These are phyloP conservation scores for Aphelenchoides bicaudatus DNA, from an alignment of 2,888 invertebrate genomes.

Conservation along the genomic window DNA sequence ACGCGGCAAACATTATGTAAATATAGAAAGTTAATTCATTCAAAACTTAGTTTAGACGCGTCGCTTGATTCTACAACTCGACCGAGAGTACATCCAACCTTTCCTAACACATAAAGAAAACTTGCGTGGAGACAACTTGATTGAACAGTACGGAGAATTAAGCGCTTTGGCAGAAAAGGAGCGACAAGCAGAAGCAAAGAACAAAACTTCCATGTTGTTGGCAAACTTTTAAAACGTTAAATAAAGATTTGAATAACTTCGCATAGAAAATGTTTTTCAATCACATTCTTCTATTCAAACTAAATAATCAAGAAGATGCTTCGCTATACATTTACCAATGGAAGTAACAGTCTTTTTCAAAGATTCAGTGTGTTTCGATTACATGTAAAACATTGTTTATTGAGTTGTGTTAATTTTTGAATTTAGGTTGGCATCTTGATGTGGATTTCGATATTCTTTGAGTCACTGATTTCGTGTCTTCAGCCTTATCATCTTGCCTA, in stretches of 20 bases:
- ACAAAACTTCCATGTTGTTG: too few relatives aligned
- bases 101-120: constrained; percentile 28
- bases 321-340: too few relatives aligned
- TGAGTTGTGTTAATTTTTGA: too few relatives aligned
- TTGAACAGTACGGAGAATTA: constrained; percentile 28
- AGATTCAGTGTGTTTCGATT: too few relatives aligned
- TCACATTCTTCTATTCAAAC: too few relatives aligned
- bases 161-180: constrained; percentile 7
- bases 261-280: too few relatives aligned
- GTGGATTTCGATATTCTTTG: constrained; percentile 6
- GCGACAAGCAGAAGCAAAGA: background rate
- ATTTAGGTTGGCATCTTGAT: constrained; percentile 5
- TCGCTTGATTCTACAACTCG: constrained; percentile 29
- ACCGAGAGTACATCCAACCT: constrained; percentile 34
- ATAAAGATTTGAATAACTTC: too few relatives aligned
- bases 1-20: constrained; percentile 40
- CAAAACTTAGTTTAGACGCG: constrained; percentile 30
- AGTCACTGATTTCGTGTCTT: background rate
- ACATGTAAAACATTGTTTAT: too few relatives aligned
- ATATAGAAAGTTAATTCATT: background rate
- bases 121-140: constrained; percentile 29
- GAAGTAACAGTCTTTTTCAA: too few relatives aligned
- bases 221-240: too few relatives aligned
- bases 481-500: constrained; percentile 4
- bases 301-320: too few relatives aligned